These are phyloP conservation scores for Mustela nigripes DNA, from an alignment of 2,113 vertebrate species.

Conservation along the genomic window DNA sequence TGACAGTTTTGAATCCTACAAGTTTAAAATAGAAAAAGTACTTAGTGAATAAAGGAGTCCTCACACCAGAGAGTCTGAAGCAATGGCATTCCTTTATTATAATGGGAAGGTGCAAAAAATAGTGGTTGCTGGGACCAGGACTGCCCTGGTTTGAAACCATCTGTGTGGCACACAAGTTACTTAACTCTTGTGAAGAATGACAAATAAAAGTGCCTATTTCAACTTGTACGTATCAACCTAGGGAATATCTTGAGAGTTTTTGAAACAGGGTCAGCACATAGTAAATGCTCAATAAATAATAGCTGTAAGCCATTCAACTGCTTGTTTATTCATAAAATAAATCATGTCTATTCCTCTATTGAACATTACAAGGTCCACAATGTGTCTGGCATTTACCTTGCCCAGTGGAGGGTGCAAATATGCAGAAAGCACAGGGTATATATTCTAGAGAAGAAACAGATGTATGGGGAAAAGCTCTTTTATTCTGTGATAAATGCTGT, in stretches of 20 bases:
- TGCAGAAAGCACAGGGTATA: neutral
- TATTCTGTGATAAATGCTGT: neutral
- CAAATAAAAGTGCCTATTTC: neutral
- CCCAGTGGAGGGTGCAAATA: neutral
- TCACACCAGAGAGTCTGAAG: neutral
- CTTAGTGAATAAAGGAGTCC: neutral
- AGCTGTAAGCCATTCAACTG: neutral
- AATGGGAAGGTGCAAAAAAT: neutral
- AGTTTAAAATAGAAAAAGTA: neutral
- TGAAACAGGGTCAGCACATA: neutral
- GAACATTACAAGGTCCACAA: neutral
- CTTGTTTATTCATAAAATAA: neutral
- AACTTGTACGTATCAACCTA: neutral
- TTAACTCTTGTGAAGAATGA: neutral
- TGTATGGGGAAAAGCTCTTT: neutral
- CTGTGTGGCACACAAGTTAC: neutral
- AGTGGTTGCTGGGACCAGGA: neutral
- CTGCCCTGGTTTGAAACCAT: neutral
- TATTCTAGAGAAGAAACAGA: neutral
- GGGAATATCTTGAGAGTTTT: neutral
- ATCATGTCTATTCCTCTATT: neutral
- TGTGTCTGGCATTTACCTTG: slow-evolving; percentile 8
- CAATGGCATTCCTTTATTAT: neutral
- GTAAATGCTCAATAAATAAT: neutral
- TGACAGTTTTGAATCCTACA: neutral